Conservation (phyloP, 2,797 vertebrate species). For the Neostethus bicornis region DNA sequence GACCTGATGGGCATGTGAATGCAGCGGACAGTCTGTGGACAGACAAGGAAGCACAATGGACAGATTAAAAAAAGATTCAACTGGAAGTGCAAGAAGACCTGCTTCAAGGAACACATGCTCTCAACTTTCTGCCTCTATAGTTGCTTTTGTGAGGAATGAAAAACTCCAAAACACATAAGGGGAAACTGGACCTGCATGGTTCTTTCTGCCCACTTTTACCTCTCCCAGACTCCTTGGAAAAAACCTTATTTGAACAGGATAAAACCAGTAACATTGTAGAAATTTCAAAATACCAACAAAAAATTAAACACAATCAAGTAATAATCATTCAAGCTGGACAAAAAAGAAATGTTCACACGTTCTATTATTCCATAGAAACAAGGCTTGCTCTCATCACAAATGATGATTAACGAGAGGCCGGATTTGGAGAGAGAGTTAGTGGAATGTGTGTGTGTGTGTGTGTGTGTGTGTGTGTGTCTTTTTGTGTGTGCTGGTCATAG, state of each 20-base stretch:
- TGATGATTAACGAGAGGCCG: constrained; percentile 72
- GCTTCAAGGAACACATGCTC: constrained; percentile 80
- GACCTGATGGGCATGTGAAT: constrained; percentile 83
- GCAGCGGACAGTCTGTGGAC: constrained; percentile 72
- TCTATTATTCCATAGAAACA: constrained; percentile 61
- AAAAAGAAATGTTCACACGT: constrained; percentile 24
- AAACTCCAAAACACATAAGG: constrained; percentile 72
- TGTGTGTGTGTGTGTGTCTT: constrained; percentile 19
- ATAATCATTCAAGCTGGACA: constrained; percentile 38
- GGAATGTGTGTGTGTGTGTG: constrained; percentile 23
- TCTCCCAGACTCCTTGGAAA: constrained; percentile 38
- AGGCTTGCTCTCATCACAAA: constrained; percentile 68
- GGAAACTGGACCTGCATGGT: constrained; percentile 78
- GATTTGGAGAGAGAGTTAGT: constrained; percentile 29
- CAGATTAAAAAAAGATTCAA: constrained; percentile 84
- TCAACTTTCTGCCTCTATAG: constrained; percentile 84
- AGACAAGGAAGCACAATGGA: constrained; percentile 78
- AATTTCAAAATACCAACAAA: constrained; percentile 19
- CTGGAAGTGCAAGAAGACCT: constrained; percentile 82
- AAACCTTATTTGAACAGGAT: constrained; percentile 11
- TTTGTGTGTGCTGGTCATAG: constrained; percentile 28
- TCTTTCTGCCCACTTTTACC: constrained; percentile 32
- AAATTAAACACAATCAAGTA: constrained; percentile 58
- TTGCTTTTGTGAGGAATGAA: constrained; percentile 83
- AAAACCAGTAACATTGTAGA: constrained; percentile 11